Percentiles rank a stretch among this genome's conserved stretches.
phyloP scores from a whole-genome alignment of 2,797 vertebrate species.

The Pteropus rufus region DNA sequence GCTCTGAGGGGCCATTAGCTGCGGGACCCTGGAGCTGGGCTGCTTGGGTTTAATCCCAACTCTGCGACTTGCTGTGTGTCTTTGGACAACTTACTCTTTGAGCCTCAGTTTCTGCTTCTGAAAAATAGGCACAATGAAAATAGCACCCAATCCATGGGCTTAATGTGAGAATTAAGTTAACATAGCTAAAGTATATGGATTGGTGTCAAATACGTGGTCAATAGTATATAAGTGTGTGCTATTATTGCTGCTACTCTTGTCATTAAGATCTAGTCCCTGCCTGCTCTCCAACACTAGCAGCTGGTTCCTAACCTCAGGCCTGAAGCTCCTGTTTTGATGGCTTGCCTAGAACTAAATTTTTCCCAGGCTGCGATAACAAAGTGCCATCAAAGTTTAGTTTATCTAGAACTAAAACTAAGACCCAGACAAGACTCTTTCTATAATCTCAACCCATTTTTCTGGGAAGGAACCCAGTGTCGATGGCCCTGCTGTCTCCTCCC shows the following conservation, averaged over 20 bases:
- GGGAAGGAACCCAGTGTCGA: background rate
- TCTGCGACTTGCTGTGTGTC: background rate
- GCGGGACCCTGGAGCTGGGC: background rate
- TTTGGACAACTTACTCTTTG: background rate
- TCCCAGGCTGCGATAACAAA: too few species aligned
- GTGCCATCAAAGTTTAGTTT: background rate
- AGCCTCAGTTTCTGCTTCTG: background rate
- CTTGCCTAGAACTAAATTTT: too few species aligned
- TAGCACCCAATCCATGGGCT: background rate
- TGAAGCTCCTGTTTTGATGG: background rate
- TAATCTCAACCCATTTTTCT: background rate
- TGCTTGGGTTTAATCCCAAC: background rate
- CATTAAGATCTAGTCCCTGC: background rate
- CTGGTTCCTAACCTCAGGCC: background rate
- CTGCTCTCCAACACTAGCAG: background rate
- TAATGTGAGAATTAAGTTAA: background rate
- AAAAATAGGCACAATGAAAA: background rate
- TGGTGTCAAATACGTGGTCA: fast-evolving
- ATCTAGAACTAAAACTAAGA: background rate
- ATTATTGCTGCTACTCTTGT: background rate
- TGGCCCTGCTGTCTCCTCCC: background rate
- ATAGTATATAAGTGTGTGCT: too few species aligned
- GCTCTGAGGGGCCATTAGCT: background rate
- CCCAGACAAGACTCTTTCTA: background rate
- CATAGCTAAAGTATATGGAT: background rate